Conservation (phyloP, 2,113 vertebrate species). For the Argyrosomus japonicus region DNA sequence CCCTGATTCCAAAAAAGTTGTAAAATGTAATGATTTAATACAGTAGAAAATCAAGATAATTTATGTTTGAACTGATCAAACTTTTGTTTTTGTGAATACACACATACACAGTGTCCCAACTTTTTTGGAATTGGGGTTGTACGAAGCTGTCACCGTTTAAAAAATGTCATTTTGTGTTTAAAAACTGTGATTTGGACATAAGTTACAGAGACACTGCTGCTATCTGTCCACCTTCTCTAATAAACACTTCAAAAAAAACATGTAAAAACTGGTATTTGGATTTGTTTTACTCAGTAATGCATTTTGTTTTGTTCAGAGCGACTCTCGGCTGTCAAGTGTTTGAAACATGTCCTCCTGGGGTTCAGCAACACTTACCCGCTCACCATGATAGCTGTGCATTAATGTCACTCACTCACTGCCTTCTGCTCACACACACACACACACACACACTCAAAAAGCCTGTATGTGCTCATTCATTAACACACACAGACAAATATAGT, state of each 20-base stretch:
- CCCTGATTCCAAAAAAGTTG: too few relatives aligned
- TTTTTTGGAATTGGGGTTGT: too few relatives aligned
- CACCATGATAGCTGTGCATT: conserved; percentile 75
- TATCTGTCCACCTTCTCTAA: not conserved
- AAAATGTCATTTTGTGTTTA: not conserved
- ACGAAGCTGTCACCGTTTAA: too few relatives aligned
- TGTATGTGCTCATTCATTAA: too few relatives aligned
- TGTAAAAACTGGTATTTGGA: conserved; percentile 17
- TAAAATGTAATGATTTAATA: too few relatives aligned
- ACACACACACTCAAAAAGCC: conserved; percentile 1
- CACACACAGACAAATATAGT: conserved; percentile 37
- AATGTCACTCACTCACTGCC: conserved; percentile 64
- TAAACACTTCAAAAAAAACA: not conserved
- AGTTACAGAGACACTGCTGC: too few relatives aligned
- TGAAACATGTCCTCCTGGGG: conserved; percentile 58
- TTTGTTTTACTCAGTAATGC: conserved; percentile 44
- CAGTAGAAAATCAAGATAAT: too few relatives aligned
- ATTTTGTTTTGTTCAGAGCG: conserved; percentile 45
- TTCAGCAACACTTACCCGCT: conserved; percentile 64
- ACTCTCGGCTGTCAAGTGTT: conserved; percentile 55
- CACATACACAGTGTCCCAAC: too few relatives aligned
- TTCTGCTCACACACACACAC: conserved; percentile 30
- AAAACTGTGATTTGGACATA: not conserved
- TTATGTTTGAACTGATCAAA: too few relatives aligned
- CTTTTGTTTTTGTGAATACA: too few relatives aligned